Evolutionary conservation across 2,113 vertebrate species (phyloP).

Genomic region (Dipodomys ordii): DNA sequence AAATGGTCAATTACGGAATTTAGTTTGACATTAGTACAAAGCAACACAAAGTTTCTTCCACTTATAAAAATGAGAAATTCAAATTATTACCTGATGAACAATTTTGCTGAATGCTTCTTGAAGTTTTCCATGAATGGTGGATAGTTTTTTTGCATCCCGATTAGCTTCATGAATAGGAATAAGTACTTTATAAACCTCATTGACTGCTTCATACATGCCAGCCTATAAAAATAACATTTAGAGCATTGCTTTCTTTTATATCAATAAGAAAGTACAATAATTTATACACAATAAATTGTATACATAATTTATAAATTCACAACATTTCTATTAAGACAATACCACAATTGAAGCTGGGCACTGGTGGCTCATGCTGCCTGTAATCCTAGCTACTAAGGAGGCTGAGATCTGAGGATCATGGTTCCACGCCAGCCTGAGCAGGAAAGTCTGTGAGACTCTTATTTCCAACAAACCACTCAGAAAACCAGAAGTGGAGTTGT

Average conservation of each 20-base stretch:
- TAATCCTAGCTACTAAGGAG: no score
- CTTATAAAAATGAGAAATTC: constrained; percentile 70
- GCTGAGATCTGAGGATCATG: no score
- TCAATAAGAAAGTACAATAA: constrained; percentile 23
- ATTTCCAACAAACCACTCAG: no score
- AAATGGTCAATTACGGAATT: constrained; percentile 10
- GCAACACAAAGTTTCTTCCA: constrained; percentile 46
- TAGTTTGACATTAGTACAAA: constrained; percentile 39
- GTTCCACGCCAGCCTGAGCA: no score
- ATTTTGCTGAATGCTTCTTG: constrained; percentile 99
- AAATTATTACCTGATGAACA: constrained; percentile 96
- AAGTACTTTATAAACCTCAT: constrained; percentile 99
- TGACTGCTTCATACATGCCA: constrained; percentile 99
- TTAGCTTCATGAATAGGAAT: constrained; percentile 99
- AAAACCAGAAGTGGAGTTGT: no score
- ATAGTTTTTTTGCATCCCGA: constrained; percentile 98
- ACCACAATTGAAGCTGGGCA: background rate
- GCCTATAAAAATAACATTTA: constrained; percentile 88
- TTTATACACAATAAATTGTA: no score
- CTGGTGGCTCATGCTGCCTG: no score
- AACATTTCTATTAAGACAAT: constrained; percentile 46
- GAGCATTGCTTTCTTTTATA: constrained; percentile 43
- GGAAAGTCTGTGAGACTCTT: no score
- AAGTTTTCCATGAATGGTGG: constrained; percentile 99
- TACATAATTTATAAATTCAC: constrained; percentile 31